These are phyloP conservation scores for Pandion haliaetus DNA, from an alignment of 2,113 vertebrate species.

Conservation along the genomic window DNA sequence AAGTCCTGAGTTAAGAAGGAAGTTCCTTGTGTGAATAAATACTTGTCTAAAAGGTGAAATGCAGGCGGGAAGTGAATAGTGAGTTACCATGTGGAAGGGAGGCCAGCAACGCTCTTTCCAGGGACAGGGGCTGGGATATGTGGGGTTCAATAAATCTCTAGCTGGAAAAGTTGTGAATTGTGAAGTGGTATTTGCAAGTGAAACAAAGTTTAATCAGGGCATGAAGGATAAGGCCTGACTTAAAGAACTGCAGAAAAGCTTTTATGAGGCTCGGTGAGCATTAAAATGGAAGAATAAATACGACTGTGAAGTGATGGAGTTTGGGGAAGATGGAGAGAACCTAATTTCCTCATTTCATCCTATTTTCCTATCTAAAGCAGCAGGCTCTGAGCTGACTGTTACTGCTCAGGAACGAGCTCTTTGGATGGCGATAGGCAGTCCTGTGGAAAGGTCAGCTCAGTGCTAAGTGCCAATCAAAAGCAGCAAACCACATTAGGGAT, in stretches of 20 bases:
- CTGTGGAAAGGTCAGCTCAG: not conserved
- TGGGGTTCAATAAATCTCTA: not conserved
- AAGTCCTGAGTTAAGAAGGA: not conserved
- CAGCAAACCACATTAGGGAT: not conserved
- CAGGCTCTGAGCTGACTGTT: not conserved
- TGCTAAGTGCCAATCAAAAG: constrained; percentile 6
- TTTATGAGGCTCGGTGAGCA: not conserved
- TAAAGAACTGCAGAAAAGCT: not conserved
- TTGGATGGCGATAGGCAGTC: not conserved
- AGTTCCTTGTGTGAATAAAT: not conserved
- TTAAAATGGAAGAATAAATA: not conserved
- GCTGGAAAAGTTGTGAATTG: not conserved
- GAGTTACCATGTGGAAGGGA: not conserved
- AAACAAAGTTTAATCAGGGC: not conserved
- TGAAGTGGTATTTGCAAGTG: not conserved
- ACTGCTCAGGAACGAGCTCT: not conserved
- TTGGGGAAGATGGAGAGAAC: not conserved
- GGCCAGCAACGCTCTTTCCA: not conserved
- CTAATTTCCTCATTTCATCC: not conserved
- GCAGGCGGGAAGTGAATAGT: not conserved
- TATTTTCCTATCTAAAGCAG: not conserved
- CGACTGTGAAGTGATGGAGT: not conserved
- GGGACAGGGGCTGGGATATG: not conserved
- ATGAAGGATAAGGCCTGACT: not conserved
- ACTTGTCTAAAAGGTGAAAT: not conserved